Base-by-base conservation (phyloP, 2,888 invertebrate species). In the Tenthredo notha region DNA sequence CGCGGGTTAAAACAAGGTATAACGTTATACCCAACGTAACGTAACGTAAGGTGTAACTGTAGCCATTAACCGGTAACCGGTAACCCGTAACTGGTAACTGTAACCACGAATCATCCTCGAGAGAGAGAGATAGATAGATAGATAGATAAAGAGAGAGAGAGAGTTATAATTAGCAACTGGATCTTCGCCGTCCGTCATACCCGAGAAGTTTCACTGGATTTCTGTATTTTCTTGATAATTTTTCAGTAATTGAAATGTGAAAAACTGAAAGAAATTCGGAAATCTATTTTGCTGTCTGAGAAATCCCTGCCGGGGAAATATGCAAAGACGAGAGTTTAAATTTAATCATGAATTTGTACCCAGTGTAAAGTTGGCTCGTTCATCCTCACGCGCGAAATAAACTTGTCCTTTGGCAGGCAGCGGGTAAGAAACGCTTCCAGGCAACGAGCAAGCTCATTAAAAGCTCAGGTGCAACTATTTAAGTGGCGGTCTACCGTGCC, bases 71-170 rank as follows among this genome's bases (percentile, higher is more conserved):
- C 85, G 87, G 89, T 88, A 90, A 89, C 88, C 87, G 84, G 88
- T 89, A 88, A 88, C 88, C 86, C 88, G 87, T 87, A 88, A 88
- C 87, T 88, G 67, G 91, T 90, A 91, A 91, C 90, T 87, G 89
- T 91, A 91, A 91, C 91, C 90, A 87, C 88, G 90, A 90, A 89
- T 91, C 90, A 91, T 90, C 90, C 88, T 86, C 37, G 85, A 86
- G 86, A 86, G 86, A 82, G 85, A 86, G 86, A 86, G 86, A 82
- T 78, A 87, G 85, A 91, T 90, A 85, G 33, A 33, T 33, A 33
- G 33, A 33, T 33, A 33, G 33, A 33, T 4, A 33, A 4, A 33
- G 33, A 33, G 61, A 61, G 25, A 25, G 61, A 25, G 61, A 61
- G 50, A 54, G 25, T 61, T 10, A 61, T 61, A 61, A 61, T 61